Percentiles rank a stretch among this genome's conserved stretches.
phyloP scores from a whole-genome alignment of 1,140 invertebrate species.

The Homarus americanus region DNA sequence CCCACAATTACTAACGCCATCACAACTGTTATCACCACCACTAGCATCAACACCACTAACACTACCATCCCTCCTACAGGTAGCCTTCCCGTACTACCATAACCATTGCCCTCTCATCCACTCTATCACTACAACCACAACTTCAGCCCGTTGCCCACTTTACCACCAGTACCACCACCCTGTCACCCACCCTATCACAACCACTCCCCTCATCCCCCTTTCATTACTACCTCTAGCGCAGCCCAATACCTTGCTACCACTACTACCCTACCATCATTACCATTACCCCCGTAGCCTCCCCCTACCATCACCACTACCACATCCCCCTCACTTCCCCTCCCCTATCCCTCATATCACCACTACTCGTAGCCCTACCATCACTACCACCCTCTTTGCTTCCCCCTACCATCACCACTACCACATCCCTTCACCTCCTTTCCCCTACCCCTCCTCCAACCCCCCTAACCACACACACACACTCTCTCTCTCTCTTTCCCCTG shows the following conservation, averaged over 20 bases:
- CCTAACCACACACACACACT: no score
- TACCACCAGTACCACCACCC: background rate
- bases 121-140: background rate
- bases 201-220: background rate
- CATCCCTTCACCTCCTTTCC: background rate
- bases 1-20: background rate
- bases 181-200: background rate
- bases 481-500: no score
- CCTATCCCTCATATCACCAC: no score
- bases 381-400: background rate
- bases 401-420: no score
- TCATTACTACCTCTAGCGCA: background rate
- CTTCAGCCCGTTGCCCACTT: background rate
- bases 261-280: background rate
- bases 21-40: background rate
- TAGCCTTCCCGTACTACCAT: no score
- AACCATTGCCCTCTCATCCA: no score
- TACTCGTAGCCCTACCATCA: no score
- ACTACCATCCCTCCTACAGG: no score
- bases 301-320: background rate
- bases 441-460: background rate
- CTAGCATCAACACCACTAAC: no score
- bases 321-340: background rate
- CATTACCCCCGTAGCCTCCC: background rate
- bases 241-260: background rate